Evolutionary conservation across 1,140 invertebrate species (phyloP), one percentile per base, ranked within the genome.

Genomic region (Magallana ariakensis): DNA sequence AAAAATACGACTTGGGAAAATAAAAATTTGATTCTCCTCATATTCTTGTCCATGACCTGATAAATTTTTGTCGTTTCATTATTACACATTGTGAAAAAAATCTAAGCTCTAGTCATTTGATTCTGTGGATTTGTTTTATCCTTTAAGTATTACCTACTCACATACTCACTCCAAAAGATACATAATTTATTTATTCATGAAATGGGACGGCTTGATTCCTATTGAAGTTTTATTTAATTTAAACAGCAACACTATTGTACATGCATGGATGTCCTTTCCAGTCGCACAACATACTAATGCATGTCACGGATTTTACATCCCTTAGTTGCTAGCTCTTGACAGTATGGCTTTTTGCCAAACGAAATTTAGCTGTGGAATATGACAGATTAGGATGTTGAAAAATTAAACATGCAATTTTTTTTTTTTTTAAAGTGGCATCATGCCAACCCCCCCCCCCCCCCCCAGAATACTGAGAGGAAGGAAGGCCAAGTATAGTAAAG

Each of bases 321-420:
- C 33, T 75, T 75, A 26, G 66, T 75, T 75, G 66, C 26, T 75
- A 75, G 66, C 7, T 13, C 66, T 75, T 26, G 66, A 75, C 66
- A 75, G 66, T 75, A 75, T 75, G 66, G 66, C 66, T 75, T 75
- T 75, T 26, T 75, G 66, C 66, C 66, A 75, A 75, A 75, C 66
- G 33, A 75, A 26, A 26, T 75, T 75, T 75, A 26, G 58, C 11
- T 75, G 66, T 75, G 66, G 66, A 75, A 75, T 26, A 75, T 75
- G 66, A 75, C 66, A 75, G 66, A 75, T 75, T 75, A 75, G 66
- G 66, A 75, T 75, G 66, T 75, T 75, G 66, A 75, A 75, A 75
- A 75, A 75, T 75, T 75, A 75, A 75, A 75, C 22, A 75, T 75
- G 22, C 66, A 75, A 75, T 75, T 46, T 75, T 75, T 46, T 46